phyloP scores from a whole-genome alignment of 64 coral and sea anemone species.

The Hydrozoanthus tunicans region DNA sequence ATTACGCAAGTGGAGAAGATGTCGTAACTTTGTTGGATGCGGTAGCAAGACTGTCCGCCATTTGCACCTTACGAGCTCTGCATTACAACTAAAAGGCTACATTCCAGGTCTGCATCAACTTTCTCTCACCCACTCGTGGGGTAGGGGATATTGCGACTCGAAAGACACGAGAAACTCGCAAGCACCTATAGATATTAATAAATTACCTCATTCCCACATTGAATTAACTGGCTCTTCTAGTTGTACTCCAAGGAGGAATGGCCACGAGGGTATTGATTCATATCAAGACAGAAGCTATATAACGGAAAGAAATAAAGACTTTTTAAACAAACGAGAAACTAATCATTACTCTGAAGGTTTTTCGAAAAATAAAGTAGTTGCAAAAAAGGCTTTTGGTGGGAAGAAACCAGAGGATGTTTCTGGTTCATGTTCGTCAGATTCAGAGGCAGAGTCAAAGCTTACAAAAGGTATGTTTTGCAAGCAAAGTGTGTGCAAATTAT shows the following conservation, averaged over 20 bases:
- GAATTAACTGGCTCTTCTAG: too few species aligned
- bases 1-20: background rate
- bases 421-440: background rate
- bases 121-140: background rate
- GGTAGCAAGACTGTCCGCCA: background rate
- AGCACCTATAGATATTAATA: background rate
- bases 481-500: background rate
- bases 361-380: background rate
- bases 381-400: background rate
- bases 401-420: background rate
- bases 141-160: background rate
- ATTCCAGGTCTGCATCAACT: background rate
- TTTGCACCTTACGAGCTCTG: background rate
- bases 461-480: background rate
- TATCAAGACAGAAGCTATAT: too few species aligned
- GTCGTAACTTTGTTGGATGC: background rate
- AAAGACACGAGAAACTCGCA: background rate
- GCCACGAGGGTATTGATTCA: too few species aligned
- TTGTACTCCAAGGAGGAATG: too few species aligned
- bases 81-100: background rate
- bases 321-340: background rate
- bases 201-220: background rate
- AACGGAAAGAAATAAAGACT: too few species aligned
- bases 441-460: background rate
- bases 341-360: background rate